These are phyloP conservation scores for Boloria euphrosyne DNA, from an alignment of 2,888 invertebrate genomes.

Conservation along the genomic window DNA sequence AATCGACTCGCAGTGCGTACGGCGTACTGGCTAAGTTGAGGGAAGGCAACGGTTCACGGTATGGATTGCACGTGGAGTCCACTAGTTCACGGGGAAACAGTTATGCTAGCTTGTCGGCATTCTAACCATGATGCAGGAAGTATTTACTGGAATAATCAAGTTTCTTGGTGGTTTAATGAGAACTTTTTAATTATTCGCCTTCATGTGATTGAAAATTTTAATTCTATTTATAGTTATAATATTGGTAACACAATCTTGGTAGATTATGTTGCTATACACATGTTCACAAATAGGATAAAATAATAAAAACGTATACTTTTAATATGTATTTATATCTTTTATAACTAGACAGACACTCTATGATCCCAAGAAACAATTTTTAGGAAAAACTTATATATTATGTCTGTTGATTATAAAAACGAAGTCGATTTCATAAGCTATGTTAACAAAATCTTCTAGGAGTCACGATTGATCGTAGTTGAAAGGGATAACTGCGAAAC, in stretches of 20 bases:
- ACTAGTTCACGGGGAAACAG: conserved; percentile 55
- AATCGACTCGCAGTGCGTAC: conserved; percentile 58
- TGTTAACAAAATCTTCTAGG: conserved; percentile 19
- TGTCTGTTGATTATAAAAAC: too few relatives aligned
- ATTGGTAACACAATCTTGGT: neutral
- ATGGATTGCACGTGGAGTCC: conserved; percentile 55
- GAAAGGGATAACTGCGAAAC: conserved; percentile 39
- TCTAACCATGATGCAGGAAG: conserved; percentile 44
- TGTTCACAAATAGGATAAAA: neutral
- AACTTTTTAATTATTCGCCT: conserved; percentile 14
- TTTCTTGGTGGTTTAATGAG: conserved; percentile 18
- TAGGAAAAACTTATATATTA: too few relatives aligned
- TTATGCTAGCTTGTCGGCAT: conserved; percentile 54
- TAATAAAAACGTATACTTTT: too few relatives aligned
- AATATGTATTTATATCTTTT: too few relatives aligned
- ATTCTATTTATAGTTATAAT: neutral
- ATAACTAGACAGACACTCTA: too few relatives aligned
- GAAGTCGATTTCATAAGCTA: conserved; percentile 1
- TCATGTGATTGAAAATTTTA: conserved; percentile 4
- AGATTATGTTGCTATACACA: neutral
- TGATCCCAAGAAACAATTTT: too few relatives aligned
- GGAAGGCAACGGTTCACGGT: conserved; percentile 52
- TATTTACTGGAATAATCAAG: conserved; percentile 33
- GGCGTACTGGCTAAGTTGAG: conserved; percentile 31
- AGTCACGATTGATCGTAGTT: conserved; percentile 39